phyloP scores from a whole-genome alignment of 1,140 invertebrate species.

The Diachasma alloeum region DNA sequence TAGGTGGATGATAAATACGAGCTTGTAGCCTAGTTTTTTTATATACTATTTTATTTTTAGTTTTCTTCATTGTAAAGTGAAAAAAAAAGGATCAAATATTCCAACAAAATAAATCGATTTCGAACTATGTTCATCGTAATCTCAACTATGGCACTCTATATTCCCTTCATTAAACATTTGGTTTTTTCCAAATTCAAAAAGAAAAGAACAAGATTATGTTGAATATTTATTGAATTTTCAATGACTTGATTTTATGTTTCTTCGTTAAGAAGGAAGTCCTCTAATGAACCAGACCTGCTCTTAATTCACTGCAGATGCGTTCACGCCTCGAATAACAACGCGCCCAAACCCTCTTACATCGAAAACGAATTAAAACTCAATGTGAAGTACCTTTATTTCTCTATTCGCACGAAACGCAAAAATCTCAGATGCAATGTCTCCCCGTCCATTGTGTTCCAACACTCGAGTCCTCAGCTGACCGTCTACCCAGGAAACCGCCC shows the following conservation, averaged over 20 bases:
- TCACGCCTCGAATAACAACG: neutral
- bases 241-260: neutral
- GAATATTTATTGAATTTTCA: neutral
- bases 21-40: no score
- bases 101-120: no score
- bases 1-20: no score
- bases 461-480: constrained; percentile 21
- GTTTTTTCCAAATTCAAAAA: neutral
- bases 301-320: constrained; percentile 33
- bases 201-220: neutral
- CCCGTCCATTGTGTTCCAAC: neutral
- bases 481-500: constrained; percentile 57
- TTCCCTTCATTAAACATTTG: no score
- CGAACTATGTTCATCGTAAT: no score
- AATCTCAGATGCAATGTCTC: neutral
- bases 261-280: constrained; percentile 29
- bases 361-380: neutral
- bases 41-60: no score
- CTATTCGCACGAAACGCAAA: neutral
- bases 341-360: neutral
- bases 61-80: no score
- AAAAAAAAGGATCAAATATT: no score
- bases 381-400: neutral
- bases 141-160: no score
- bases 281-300: constrained; percentile 27